A percentile compares a stretch with the other conserved stretches of the same genome.
phyloP scores from a whole-genome alignment of 1,140 invertebrate species.

The Heliconius hewitsoni region DNA sequence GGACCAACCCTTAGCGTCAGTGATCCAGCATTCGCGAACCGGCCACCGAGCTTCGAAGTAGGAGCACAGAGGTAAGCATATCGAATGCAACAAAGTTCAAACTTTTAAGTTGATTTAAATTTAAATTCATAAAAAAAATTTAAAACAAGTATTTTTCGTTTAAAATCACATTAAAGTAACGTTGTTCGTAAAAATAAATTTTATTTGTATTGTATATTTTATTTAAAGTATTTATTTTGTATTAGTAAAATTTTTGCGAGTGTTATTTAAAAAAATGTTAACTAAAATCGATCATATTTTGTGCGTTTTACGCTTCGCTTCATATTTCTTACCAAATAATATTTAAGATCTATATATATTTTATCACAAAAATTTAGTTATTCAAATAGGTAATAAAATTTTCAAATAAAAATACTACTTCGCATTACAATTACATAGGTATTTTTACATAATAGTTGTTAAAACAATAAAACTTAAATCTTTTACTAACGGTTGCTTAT shows the following conservation, averaged over 20 bases:
- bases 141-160: not conserved
- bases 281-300: not conserved
- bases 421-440: not conserved
- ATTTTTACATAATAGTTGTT: not conserved
- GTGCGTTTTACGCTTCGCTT: not conserved
- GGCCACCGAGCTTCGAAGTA: not conserved
- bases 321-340: not conserved
- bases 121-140: not conserved
- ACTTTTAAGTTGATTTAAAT: not conserved
- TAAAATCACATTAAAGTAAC: not conserved
- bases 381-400: not conserved
- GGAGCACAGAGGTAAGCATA: conserved; percentile 21
- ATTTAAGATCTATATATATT: not conserved
- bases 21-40: conserved; percentile 3
- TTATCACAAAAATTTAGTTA: not conserved
- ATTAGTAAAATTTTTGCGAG: not conserved
- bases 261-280: not conserved
- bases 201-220: not conserved
- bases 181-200: not conserved
- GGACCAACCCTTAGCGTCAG: conserved; percentile 19
- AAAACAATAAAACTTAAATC: not conserved
- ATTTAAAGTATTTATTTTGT: not conserved
- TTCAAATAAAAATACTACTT: not conserved
- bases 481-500: not conserved
- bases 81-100: not conserved